A percentile compares a stretch with the other conserved stretches of the same genome.
These are phyloP conservation scores for Erythrolamprus reginae DNA, from an alignment of 2,113 vertebrate species.

Conservation along the genomic window DNA sequence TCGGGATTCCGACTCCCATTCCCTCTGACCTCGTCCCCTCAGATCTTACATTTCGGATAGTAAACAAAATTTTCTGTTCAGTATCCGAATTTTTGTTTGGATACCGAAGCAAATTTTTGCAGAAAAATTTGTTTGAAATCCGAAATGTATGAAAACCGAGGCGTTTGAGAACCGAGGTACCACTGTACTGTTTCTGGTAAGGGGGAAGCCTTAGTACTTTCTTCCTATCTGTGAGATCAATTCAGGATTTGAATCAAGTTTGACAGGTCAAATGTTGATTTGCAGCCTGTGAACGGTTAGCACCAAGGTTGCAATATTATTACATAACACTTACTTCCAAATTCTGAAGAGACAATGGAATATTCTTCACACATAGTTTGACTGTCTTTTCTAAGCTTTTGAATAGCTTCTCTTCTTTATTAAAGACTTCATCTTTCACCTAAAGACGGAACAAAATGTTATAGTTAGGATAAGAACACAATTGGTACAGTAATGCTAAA, in stretches of 20 bases:
- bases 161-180: too few species aligned
- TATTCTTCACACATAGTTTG: conserved; percentile 81
- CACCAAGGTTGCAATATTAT: not conserved
- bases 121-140: too few species aligned
- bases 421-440: conserved; percentile 91
- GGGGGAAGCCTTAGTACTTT: not conserved
- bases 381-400: conserved; percentile 88
- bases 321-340: conserved; percentile 71
- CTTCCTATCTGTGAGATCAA: not conserved
- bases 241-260: not conserved
- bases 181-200: too few species aligned
- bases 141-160: too few species aligned
- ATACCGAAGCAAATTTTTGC: too few species aligned
- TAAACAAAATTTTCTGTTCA: too few species aligned
- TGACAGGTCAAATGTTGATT: not conserved
- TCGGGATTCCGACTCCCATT: too few species aligned
- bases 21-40: too few species aligned
- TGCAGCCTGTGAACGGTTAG: not conserved
- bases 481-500: not conserved
- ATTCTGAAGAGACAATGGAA: conserved; percentile 75
- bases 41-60: too few species aligned
- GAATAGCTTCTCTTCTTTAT: conserved; percentile 89
- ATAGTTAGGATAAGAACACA: conserved; percentile 13
- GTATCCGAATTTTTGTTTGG: too few species aligned
- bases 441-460: conserved; percentile 55